Conservation (phyloP, 2,113 vertebrate species). For the Lasiurus cinereus region DNA sequence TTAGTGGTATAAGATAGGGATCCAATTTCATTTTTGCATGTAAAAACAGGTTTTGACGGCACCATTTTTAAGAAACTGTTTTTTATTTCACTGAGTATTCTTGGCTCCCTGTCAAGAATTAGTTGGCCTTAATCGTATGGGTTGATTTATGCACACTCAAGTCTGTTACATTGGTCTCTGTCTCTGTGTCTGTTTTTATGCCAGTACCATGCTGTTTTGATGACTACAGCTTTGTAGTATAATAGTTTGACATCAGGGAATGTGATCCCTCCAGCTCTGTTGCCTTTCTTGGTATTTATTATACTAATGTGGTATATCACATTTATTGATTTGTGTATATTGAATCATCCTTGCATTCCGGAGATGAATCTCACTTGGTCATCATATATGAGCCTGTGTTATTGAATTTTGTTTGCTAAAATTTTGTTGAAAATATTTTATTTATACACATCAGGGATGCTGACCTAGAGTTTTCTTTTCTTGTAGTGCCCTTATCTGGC, state of each 20-base stretch:
- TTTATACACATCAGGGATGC: neutral
- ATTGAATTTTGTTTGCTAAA: neutral
- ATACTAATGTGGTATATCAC: neutral
- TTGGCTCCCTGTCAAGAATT: neutral
- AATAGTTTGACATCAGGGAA: neutral
- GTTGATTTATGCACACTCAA: neutral
- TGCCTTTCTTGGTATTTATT: neutral
- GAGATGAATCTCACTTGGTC: neutral
- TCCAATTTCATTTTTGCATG: neutral
- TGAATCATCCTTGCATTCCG: neutral
- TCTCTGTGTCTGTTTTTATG: neutral
- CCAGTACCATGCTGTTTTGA: neutral
- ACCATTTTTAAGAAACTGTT: neutral
- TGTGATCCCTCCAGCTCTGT: neutral
- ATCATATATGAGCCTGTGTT: neutral
- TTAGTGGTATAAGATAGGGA: neutral
- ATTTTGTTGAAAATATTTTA: constrained; percentile 7
- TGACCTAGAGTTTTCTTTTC: neutral
- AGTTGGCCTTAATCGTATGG: neutral
- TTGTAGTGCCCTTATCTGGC: neutral
- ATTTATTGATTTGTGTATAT: neutral
- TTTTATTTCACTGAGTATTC: neutral
- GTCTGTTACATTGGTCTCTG: neutral
- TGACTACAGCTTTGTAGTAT: neutral
- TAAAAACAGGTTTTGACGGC: neutral